These are phyloP conservation scores for Paralinhomoeus sp. DNA, from an alignment of 2,888 invertebrate species.

Conservation along the genomic window DNA sequence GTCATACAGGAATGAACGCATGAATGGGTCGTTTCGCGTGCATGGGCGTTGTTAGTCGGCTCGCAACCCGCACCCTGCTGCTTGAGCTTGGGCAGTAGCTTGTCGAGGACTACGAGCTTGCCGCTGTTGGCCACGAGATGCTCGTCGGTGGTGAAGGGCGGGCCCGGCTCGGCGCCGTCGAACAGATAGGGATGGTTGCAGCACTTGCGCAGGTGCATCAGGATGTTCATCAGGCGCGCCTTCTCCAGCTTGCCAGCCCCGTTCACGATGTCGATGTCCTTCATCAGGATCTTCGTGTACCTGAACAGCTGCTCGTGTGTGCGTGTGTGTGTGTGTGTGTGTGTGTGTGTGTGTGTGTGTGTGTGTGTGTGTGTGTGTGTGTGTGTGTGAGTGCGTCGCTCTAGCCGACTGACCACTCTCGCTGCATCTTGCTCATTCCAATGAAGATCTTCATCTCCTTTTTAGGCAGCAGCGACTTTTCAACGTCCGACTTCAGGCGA, in stretches of 20 bases:
- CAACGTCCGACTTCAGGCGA: constrained; percentile 87
- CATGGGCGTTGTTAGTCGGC: no score
- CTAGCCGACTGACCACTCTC: constrained; percentile 58
- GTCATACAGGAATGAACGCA: no score
- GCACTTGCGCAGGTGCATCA: constrained; percentile 95
- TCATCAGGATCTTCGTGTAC: constrained; percentile 92
- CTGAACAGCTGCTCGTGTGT: no score
- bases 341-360: no score
- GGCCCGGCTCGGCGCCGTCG: constrained; percentile 90
- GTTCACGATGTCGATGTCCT: constrained; percentile 94
- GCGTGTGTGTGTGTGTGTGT: no score
- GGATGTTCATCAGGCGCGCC: constrained; percentile 79
- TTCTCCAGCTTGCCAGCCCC: constrained; percentile 90
- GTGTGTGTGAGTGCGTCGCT: no score
- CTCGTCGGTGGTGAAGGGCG: constrained; percentile 22
- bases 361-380: no score
- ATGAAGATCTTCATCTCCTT: constrained; percentile 84
- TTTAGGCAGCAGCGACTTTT: constrained; percentile 81
- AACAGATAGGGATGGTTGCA: constrained; percentile 96
- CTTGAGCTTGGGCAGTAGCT: constrained; percentile 62
- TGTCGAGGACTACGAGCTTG: constrained; percentile 84
- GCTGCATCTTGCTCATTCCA: constrained; percentile 91
- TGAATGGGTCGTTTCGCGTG: no score
- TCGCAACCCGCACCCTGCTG: constrained; percentile 48
- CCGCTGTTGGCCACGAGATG: constrained; percentile 58